Evolutionary conservation across 2,888 invertebrate genomes (phyloP).

Genomic region (Euproctis similis): DNA sequence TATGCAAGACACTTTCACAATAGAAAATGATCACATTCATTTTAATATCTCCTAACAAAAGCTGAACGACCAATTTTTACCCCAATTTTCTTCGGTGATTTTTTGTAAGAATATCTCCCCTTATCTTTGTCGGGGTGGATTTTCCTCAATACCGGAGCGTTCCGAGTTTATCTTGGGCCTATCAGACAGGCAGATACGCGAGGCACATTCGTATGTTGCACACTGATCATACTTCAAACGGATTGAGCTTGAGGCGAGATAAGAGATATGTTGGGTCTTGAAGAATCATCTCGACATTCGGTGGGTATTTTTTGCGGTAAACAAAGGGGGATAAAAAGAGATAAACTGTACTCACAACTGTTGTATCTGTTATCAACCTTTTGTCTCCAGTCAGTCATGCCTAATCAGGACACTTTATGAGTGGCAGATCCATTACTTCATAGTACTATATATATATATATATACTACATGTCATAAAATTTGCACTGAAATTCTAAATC

Average conservation of each 20-base stretch:
- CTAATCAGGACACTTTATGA: too few relatives aligned
- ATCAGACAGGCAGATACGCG: constrained; percentile 4
- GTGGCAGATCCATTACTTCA: too few relatives aligned
- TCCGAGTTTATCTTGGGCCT: constrained; percentile 4
- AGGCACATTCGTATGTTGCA: constrained; percentile 1
- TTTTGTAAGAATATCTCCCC: constrained; percentile 1
- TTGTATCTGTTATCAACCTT: too few relatives aligned
- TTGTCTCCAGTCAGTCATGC: too few relatives aligned
- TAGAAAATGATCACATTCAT: constrained; percentile 1
- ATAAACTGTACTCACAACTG: too few relatives aligned
- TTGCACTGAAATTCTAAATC: too few relatives aligned
- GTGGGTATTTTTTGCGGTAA: neutral
- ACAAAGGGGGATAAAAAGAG: too few relatives aligned
- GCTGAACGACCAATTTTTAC: constrained; percentile 1
- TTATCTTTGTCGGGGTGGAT: constrained; percentile 1
- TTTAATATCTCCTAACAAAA: neutral
- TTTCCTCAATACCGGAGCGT: constrained; percentile 8
- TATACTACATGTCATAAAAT: too few relatives aligned
- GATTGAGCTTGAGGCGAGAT: constrained; percentile 2
- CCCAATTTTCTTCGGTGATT: constrained; percentile 1
- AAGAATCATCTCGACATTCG: neutral
- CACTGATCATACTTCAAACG: constrained; percentile 3
- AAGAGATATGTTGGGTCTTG: constrained; percentile 1
- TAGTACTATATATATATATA: too few relatives aligned
- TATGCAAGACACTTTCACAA: constrained; percentile 2